Evolutionary conservation across 2,888 invertebrate genomes (phyloP).

Genomic region (Machimus atricapillus): DNA sequence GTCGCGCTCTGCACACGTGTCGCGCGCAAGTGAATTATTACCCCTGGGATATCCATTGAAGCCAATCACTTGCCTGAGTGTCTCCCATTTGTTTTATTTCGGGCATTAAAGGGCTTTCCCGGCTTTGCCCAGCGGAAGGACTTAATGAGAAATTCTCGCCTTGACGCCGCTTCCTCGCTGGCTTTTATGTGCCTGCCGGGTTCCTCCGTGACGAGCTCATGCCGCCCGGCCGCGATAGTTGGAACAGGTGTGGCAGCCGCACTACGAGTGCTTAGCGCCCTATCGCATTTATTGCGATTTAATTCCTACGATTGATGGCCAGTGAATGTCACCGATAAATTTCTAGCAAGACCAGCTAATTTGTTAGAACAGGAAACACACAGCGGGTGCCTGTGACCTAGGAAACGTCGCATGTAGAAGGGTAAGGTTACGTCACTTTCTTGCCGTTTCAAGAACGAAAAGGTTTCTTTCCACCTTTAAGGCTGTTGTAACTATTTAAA

Average conservation of each 20-base stretch:
- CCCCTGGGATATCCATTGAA: constrained; percentile 10
- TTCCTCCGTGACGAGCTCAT: not conserved
- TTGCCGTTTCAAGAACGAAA: no score
- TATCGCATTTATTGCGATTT: not conserved
- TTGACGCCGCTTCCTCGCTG: not conserved
- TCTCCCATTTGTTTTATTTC: constrained; percentile 25
- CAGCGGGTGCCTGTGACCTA: not conserved
- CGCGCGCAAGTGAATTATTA: constrained; percentile 7
- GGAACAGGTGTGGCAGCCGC: not conserved
- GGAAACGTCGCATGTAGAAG: not conserved
- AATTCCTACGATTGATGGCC: not conserved
- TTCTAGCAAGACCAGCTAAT: not conserved
- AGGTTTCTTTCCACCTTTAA: not conserved
- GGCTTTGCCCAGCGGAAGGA: not conserved
- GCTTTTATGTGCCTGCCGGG: not conserved
- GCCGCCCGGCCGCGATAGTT: not conserved
- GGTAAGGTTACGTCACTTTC: not conserved
- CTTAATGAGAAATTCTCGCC: constrained; percentile 21
- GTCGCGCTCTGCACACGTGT: constrained; percentile 12
- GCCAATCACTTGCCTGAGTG: constrained; percentile 34
- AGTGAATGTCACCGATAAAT: not conserved
- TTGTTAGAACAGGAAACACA: not conserved
- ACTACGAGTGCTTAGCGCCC: not conserved
- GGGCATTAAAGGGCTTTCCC: constrained; percentile 9
- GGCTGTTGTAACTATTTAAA: not conserved